These are phyloP conservation scores for Epinephelus awoara DNA, from an alignment of 2,797 vertebrate genomes.

Conservation along the genomic window DNA sequence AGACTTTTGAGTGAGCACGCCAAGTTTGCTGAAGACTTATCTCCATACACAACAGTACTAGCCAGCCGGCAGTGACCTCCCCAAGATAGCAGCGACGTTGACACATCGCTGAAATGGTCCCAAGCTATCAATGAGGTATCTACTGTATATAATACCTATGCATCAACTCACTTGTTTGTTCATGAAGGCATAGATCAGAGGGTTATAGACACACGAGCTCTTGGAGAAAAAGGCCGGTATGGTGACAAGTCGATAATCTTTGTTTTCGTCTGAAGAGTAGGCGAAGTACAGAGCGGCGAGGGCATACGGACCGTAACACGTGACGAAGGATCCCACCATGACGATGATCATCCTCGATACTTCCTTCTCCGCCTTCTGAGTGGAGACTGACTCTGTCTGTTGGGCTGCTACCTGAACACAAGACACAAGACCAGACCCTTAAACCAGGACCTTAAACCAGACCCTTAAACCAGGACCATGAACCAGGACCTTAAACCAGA, in stretches of 20 bases:
- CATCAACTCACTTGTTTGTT: conserved; percentile 77
- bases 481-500: neutral
- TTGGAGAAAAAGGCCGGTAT: conserved; percentile 78
- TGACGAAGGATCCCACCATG: conserved; percentile 76
- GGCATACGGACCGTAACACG: conserved; percentile 73
- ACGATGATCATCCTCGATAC: conserved; percentile 78
- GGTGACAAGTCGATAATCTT: conserved; percentile 74
- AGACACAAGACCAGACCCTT: neutral
- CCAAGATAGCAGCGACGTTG: too few species aligned
- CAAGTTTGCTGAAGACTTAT: too few species aligned
- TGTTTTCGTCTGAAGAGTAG: conserved; percentile 40
- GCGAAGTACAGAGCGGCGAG: conserved; percentile 59
- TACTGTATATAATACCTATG: too few species aligned
- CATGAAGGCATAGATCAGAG: conserved; percentile 79
- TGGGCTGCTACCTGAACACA: conserved; percentile 74
- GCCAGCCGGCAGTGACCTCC: too few species aligned
- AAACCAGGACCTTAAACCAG: neutral
- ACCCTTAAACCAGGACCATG: neutral
- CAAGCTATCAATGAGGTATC: too few species aligned
- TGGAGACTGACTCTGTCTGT: conserved; percentile 77
- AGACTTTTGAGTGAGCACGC: too few species aligned
- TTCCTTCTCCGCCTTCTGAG: conserved; percentile 81
- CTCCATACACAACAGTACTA: too few species aligned
- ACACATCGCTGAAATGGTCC: too few species aligned
- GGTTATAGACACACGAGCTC: conserved; percentile 79